Percentiles rank a stretch among this genome's conserved stretches.
Evolutionary conservation across 2,797 vertebrate genomes (phyloP).

Genomic region (Tokudaia tokunoshimensis): DNA sequence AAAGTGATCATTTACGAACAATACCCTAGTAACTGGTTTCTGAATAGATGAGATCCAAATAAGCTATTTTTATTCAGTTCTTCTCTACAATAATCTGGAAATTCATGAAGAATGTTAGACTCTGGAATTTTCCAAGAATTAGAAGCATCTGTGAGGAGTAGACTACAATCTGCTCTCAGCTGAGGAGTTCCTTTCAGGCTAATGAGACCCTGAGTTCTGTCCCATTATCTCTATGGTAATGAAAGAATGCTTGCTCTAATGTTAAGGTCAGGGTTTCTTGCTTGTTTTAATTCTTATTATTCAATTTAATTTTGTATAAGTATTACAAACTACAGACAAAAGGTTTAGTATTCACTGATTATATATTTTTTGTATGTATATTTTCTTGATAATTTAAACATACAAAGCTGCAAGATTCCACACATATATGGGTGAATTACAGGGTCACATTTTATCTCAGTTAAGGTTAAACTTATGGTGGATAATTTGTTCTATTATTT

Average conservation of each 20-base stretch:
- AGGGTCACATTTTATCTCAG: not conserved
- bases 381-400: not conserved
- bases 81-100: conserved; percentile 15
- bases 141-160: not conserved
- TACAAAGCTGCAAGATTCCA: conserved; percentile 18
- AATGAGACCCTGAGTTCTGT: not conserved
- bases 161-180: not conserved
- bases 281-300: conserved; percentile 15
- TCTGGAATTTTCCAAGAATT: not conserved
- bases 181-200: not conserved
- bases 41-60: not conserved
- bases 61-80: not conserved
- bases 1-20: conserved; percentile 4
- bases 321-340: conserved; percentile 32
- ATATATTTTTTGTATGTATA: not conserved
- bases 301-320: conserved; percentile 54
- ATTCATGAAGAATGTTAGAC: not conserved
- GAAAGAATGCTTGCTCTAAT: conserved; percentile 23
- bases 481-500: conserved; percentile 65
- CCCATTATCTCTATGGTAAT: conserved; percentile 58
- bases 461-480: conserved; percentile 16
- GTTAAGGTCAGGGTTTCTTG: conserved; percentile 10
- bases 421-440: not conserved
- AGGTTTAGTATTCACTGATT: not conserved
- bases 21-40: not conserved